phyloP scores from a whole-genome alignment of 2,888 invertebrate genomes.

The Ferdinandea cuprea region DNA sequence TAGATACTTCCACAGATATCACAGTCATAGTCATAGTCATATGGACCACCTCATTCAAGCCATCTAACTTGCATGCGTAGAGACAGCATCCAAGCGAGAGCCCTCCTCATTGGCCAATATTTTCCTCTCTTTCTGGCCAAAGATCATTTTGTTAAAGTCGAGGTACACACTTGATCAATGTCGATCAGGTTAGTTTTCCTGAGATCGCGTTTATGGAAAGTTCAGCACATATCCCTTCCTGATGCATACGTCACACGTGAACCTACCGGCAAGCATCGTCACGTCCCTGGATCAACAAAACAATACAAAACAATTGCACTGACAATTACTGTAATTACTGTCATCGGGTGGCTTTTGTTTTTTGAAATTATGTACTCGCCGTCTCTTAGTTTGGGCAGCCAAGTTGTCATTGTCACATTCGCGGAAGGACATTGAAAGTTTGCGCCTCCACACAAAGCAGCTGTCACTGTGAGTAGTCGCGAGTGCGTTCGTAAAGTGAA shows the following conservation, averaged over 20 bases:
- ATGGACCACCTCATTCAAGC: constrained; percentile 17
- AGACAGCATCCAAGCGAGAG: constrained; percentile 6
- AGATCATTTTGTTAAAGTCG: constrained; percentile 74
- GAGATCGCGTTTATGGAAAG: constrained; percentile 81
- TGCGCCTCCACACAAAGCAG: neutral
- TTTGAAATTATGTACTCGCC: neutral
- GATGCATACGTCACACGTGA: constrained; percentile 24
- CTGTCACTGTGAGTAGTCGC: constrained; percentile 27
- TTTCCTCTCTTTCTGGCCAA: neutral
- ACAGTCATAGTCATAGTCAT: constrained; percentile 15
- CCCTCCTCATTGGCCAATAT: constrained; percentile 18
- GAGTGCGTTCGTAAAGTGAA: constrained; percentile 51
- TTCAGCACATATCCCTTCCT: constrained; percentile 70
- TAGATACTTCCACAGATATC: constrained; percentile 59
- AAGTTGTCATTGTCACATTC: neutral
- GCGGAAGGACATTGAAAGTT: constrained; percentile 15
- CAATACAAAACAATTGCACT: constrained; percentile 32
- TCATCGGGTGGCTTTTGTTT: neutral
- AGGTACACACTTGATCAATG: constrained; percentile 80
- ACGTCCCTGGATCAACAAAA: constrained; percentile 5
- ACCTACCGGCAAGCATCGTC: constrained; percentile 43
- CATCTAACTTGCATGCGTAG: constrained; percentile 43
- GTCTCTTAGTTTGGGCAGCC: neutral
- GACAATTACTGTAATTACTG: constrained; percentile 58
- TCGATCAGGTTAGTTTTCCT: constrained; percentile 81